These are phyloP conservation scores for Melolontha melolontha DNA, from an alignment of 2,888 invertebrate genomes.

Conservation along the genomic window DNA sequence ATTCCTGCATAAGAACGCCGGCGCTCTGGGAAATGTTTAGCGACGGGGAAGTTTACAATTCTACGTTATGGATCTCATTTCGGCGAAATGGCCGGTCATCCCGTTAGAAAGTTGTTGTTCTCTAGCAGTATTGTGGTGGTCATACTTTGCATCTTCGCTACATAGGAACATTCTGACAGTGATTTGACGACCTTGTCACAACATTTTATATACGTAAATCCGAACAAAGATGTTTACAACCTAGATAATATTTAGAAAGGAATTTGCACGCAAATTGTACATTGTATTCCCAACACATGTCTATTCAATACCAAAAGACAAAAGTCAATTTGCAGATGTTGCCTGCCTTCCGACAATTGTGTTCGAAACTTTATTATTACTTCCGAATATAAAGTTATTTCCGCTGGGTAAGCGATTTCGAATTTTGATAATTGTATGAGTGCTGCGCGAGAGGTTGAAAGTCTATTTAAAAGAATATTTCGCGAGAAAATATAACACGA, in stretches of 20 bases:
- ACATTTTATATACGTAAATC: conserved; percentile 28
- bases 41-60: conserved; percentile 59
- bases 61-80: conserved; percentile 62
- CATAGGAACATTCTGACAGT: conserved; percentile 50
- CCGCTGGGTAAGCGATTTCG: neutral
- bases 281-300: conserved; percentile 10
- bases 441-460: no score
- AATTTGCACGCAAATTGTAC: conserved; percentile 32
- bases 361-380: conserved; percentile 19
- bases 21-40: conserved; percentile 56
- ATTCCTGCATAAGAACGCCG: conserved; percentile 29
- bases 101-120: conserved; percentile 59
- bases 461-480: no score
- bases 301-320: conserved; percentile 22
- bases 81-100: conserved; percentile 60
- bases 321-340: conserved; percentile 21
- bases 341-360: conserved; percentile 23
- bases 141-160: conserved; percentile 57
- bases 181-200: conserved; percentile 45
- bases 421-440: no score
- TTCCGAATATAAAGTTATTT: conserved; percentile 16
- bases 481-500: no score
- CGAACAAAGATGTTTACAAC: conserved; percentile 35
- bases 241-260: conserved; percentile 33
- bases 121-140: conserved; percentile 50